Evolutionary conservation across 2,113 vertebrate species (phyloP).

Genomic region (Rhea americana): DNA sequence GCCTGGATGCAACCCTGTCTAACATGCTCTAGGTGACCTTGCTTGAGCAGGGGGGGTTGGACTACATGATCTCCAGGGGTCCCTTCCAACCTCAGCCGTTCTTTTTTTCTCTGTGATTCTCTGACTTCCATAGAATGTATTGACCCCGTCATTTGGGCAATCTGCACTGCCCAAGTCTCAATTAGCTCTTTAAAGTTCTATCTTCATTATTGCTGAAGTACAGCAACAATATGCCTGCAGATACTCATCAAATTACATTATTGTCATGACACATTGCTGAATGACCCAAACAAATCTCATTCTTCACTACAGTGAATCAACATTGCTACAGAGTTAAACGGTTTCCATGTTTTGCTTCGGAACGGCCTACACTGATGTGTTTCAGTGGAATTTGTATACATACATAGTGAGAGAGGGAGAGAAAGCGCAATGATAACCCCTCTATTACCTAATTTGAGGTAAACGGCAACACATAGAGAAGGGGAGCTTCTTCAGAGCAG

Average conservation of each 20-base stretch:
- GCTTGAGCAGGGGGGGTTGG: no score
- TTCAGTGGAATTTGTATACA: neutral
- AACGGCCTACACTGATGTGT: accelerated
- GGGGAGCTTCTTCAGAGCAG: neutral
- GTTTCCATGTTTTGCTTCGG: neutral
- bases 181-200: neutral
- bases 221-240: neutral
- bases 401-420: accelerated
- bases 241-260: neutral
- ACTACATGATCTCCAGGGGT: no score
- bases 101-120: no score
- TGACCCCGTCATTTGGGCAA: accelerated
- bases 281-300: neutral
- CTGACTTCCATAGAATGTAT: neutral
- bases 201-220: neutral
- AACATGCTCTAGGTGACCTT: no score
- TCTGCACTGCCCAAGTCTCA: neutral
- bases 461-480: neutral
- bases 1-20: no score
- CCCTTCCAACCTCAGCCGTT: no score
- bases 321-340: accelerated
- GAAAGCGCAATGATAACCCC: neutral
- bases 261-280: neutral
- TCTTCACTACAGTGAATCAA: neutral
- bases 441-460: neutral